Percentiles rank a stretch among this genome's conserved stretches.
Conservation (phyloP, 2,888 invertebrate genomes). For the Dorcus hopei region DNA sequence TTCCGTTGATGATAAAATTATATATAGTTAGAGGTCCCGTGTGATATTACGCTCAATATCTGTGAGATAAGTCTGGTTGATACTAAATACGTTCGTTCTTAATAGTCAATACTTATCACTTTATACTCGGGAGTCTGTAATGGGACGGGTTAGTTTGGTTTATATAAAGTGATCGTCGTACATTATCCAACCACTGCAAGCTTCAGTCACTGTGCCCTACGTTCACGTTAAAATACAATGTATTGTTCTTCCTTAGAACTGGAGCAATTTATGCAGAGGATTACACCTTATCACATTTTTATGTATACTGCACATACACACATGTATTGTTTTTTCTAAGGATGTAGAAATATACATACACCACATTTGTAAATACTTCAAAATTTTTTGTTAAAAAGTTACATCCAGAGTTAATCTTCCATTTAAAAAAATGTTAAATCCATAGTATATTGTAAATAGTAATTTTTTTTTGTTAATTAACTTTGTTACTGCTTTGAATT, state of each 20-base stretch:
- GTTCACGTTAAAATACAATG: slow-evolving; percentile 37
- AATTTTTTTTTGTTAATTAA: no score
- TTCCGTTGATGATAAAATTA: slow-evolving; percentile 10
- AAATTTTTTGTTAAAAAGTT: neutral
- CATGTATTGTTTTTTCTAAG: neutral
- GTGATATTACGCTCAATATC: slow-evolving; percentile 44
- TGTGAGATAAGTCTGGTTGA: slow-evolving; percentile 34
- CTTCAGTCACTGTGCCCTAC: slow-evolving; percentile 33
- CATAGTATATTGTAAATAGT: no score
- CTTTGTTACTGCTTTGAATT: no score
- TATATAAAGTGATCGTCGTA: slow-evolving; percentile 7
- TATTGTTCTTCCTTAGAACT: slow-evolving; percentile 44
- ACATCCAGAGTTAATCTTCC: neutral
- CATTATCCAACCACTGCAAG: slow-evolving; percentile 21
- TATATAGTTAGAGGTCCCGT: slow-evolving; percentile 40
- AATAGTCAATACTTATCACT: slow-evolving; percentile 25
- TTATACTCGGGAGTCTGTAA: slow-evolving; percentile 17
- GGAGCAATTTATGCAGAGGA: slow-evolving; percentile 38
- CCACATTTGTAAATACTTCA: slow-evolving; percentile 2
- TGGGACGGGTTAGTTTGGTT: slow-evolving; percentile 6
- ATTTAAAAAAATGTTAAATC: neutral
- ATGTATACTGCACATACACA: no score
- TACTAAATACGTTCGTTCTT: slow-evolving; percentile 19
- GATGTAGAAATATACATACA: neutral
- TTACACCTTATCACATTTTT: neutral